A percentile compares a stretch with the other conserved stretches of the same genome.
phyloP scores from a whole-genome alignment of 2,888 invertebrate species.

The Drosophila yooni region DNA sequence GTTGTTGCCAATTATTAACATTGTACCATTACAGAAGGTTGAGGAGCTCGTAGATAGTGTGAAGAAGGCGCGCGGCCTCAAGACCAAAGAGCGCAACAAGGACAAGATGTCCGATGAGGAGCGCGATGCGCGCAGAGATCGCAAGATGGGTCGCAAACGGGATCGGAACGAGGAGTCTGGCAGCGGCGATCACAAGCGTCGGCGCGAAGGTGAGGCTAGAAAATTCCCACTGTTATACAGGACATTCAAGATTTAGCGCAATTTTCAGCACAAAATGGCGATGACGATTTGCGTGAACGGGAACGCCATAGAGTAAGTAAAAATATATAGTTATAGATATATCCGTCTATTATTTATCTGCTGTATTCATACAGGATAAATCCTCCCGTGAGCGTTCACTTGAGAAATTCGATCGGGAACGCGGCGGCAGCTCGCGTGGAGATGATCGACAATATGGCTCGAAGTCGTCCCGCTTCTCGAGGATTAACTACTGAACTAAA shows the following conservation, averaged over 20 bases:
- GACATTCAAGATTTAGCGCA: conserved; percentile 33
- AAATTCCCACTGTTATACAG: conserved; percentile 13
- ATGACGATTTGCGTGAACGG: conserved; percentile 90
- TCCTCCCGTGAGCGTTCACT: conserved; percentile 93
- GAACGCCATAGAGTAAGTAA: conserved; percentile 87
- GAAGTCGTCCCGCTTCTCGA: conserved; percentile 82
- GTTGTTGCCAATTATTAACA: conserved; percentile 36
- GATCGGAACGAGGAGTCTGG: conserved; percentile 90
- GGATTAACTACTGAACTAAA: conserved; percentile 60
- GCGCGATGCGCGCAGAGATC: conserved; percentile 91
- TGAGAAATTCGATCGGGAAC: conserved; percentile 88
- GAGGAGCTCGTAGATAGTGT: conserved; percentile 82
- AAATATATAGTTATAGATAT: background rate
- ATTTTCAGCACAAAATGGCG: conserved; percentile 89
- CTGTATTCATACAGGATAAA: conserved; percentile 87
- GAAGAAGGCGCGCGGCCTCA: conserved; percentile 84
- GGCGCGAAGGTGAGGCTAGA: conserved; percentile 89
- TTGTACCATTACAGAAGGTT: conserved; percentile 82
- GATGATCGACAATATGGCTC: conserved; percentile 91
- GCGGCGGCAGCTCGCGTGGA: conserved; percentile 64
- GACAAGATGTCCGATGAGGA: conserved; percentile 91
- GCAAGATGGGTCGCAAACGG: conserved; percentile 92
- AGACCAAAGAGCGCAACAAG: conserved; percentile 87
- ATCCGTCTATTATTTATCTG: background rate
- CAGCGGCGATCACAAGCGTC: conserved; percentile 90